Percentiles rank a stretch among this genome's conserved stretches.
phyloP scores from a whole-genome alignment of 2,888 invertebrate species.

The Ectemnius continuus region DNA sequence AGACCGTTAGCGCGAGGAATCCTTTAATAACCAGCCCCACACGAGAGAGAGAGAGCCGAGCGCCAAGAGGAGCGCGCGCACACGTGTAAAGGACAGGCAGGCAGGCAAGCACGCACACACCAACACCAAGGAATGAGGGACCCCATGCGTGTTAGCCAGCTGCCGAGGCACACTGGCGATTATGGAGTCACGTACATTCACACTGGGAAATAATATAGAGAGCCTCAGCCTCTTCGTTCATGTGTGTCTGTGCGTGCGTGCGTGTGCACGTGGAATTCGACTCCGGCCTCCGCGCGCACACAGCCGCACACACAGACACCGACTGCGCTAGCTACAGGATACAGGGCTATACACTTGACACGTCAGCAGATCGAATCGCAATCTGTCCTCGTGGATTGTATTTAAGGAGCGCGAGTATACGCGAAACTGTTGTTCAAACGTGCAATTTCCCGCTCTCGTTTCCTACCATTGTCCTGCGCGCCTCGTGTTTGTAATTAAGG shows the following conservation, averaged over 20 bases:
- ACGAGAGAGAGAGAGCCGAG: neutral
- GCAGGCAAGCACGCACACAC: neutral
- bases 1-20: neutral
- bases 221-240: constrained; percentile 27
- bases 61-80: neutral
- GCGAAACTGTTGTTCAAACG: too few species aligned
- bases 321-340: constrained; percentile 52
- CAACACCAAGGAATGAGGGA: neutral
- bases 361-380: constrained; percentile 61
- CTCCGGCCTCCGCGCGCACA: constrained; percentile 47
- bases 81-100: neutral
- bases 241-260: too few species aligned
- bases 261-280: constrained; percentile 55
- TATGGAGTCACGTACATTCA: constrained; percentile 1
- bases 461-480: too few species aligned
- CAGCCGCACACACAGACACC: constrained; percentile 25
- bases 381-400: constrained; percentile 58
- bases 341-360: constrained; percentile 60
- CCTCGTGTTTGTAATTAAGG: too few species aligned
- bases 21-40: neutral
- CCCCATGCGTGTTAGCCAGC: constrained; percentile 14
- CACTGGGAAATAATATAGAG: constrained; percentile 22
- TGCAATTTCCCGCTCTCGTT: too few species aligned
- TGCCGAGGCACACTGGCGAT: constrained; percentile 14
- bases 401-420: constrained; percentile 52